Base-by-base conservation (phyloP, 2,113 vertebrate genomes). In the Podarcis raffonei region DNA sequence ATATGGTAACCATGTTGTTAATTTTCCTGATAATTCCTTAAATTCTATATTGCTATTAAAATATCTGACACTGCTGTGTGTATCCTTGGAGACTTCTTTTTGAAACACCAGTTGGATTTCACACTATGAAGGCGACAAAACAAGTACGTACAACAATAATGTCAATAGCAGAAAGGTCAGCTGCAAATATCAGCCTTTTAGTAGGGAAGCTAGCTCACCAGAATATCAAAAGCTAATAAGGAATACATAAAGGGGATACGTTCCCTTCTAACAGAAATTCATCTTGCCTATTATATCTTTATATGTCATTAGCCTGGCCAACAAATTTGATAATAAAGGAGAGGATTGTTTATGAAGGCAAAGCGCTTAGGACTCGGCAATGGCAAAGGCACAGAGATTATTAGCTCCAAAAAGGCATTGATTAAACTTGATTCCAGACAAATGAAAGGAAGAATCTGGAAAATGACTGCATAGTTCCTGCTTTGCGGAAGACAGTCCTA, bases 221-320 rank as follows among this genome's bases (percentile, higher is more conserved):
- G 71, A 76, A 83, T 66, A 88, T 83, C n/a, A 83, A 76, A 88
- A 83, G 57, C 37, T 88, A 76, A 74, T 62, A 68, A 32, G 30
- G 57, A 15, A 66, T 88, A 25, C 12, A 15, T 83, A 35, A 83
- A 82, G 20, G 27, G 39, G 30, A 62, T n/a, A 48, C 3, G 9
- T 32, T 62, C 30, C 7, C 15, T 80, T 25, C 53, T 48, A 78
- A 65, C 27, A 62, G 66, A 85, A 80, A 72, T 65, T 30, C 8
- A 72, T 2, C 27, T 42, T 11, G 69, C 71, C 48, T 85, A 59
- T 74, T 85, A 65, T 35, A 81, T 35, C 35, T 66, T 59, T 6
- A 76, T 37, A 13, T 81, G 32, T 68, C 30, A 15, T 86, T 80
- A 30, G 37, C 32, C 74, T 53, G 48, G 57, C 39, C 69, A 68